Percentiles rank a stretch among this genome's conserved stretches.
These are phyloP conservation scores for Hemithea aestivaria DNA, from an alignment of 2,888 invertebrate species.

Conservation along the genomic window DNA sequence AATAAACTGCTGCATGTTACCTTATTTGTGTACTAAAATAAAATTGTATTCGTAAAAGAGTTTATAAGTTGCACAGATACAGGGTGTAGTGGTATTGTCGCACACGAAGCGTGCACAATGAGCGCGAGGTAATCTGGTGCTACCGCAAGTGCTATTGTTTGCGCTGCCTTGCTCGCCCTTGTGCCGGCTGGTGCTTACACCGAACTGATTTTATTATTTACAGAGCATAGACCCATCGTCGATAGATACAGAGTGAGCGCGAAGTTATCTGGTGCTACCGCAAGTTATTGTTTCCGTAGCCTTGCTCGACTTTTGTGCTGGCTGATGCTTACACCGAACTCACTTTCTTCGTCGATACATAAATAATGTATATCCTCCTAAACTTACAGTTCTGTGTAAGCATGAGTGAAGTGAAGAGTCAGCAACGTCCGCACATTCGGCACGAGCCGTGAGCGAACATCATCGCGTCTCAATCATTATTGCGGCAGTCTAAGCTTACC, in stretches of 20 bases:
- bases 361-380: too few relatives aligned
- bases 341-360: too few relatives aligned
- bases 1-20: too few relatives aligned
- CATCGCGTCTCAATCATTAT: conserved; percentile 20
- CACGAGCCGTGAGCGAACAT: conserved; percentile 11
- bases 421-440: conserved; percentile 14
- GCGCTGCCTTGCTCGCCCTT: conserved; percentile 14
- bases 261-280: too few relatives aligned
- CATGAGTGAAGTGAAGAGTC: conserved; percentile 3
- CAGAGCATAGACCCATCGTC: too few relatives aligned
- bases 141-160: conserved; percentile 23
- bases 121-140: conserved; percentile 19
- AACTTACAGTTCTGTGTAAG: conserved; percentile 10
- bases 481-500: too few relatives aligned
- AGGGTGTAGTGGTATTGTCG: conserved; percentile 18
- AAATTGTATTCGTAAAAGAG: too few relatives aligned
- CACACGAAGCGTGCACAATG: conserved; percentile 12
- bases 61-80: not conserved
- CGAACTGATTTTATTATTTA: conserved; percentile 1
- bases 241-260: too few relatives aligned
- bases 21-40: too few relatives aligned
- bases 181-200: conserved; percentile 6
- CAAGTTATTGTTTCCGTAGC: too few relatives aligned
- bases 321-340: too few relatives aligned
- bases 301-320: too few relatives aligned